Evolutionary conservation across 1,140 invertebrate species (phyloP).

Genomic region (Drosophila pandora): DNA sequence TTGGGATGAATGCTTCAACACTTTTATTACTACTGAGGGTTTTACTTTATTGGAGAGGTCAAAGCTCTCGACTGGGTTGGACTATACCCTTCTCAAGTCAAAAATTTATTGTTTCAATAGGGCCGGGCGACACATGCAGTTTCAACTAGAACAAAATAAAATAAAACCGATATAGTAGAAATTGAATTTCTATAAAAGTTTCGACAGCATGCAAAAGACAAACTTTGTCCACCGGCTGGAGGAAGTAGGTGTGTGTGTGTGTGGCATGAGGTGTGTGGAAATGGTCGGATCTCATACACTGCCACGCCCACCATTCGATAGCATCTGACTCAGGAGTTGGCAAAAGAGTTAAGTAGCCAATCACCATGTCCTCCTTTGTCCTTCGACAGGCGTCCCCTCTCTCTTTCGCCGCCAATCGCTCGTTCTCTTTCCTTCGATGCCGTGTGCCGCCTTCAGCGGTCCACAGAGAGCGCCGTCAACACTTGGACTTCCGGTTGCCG

Average conservation of each 20-base stretch:
- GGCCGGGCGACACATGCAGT: slow-evolving; percentile 62
- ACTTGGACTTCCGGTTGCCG: slow-evolving; percentile 68
- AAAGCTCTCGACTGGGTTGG: slow-evolving; percentile 52
- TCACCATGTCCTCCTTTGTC: slow-evolving; percentile 50
- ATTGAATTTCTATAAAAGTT: slow-evolving; percentile 80
- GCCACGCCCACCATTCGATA: slow-evolving; percentile 42
- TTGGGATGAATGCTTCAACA: slow-evolving; percentile 19
- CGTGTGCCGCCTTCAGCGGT: slow-evolving; percentile 40
- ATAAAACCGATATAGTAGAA: slow-evolving; percentile 60
- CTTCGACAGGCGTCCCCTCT: slow-evolving; percentile 3
- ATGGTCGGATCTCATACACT: slow-evolving; percentile 35
- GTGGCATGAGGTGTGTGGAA: slow-evolving; percentile 3
- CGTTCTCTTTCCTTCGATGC: slow-evolving; percentile 7
- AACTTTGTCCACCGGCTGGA: slow-evolving; percentile 47
- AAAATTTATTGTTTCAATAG: slow-evolving; percentile 73
- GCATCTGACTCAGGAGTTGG: slow-evolving; percentile 54
- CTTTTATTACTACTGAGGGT: slow-evolving; percentile 11
- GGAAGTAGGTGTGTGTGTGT: slow-evolving; percentile 1
- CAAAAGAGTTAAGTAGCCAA: slow-evolving; percentile 77
- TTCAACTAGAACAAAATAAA: slow-evolving; percentile 19
- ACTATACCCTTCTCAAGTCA: slow-evolving; percentile 55
- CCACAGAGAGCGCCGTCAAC: slow-evolving; percentile 75
- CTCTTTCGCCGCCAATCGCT: background rate
- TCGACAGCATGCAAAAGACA: slow-evolving; percentile 75
- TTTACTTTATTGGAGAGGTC: slow-evolving; percentile 38